Evolutionary conservation across 2,888 invertebrate genomes (phyloP).

Genomic region (Trachelus tabidus): DNA sequence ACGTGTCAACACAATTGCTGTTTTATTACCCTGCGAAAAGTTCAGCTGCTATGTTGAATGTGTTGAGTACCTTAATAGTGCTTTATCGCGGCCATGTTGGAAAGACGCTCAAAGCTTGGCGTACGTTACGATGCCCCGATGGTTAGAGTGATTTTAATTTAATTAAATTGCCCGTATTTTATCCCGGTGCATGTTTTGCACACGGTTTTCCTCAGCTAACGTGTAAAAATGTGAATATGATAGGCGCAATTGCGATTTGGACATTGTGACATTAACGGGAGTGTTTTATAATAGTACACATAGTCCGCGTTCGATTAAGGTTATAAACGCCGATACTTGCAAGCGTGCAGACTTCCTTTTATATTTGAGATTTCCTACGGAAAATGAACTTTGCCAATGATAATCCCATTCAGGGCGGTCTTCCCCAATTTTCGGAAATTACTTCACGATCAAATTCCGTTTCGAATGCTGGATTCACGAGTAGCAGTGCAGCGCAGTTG

Average conservation of each 20-base stretch:
- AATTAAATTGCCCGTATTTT: slow-evolving; percentile 29
- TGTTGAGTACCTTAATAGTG: slow-evolving; percentile 10
- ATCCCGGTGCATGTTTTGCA: slow-evolving; percentile 7
- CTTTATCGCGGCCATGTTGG: slow-evolving; percentile 43
- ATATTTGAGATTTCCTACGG: neutral
- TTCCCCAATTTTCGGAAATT: slow-evolving; percentile 61
- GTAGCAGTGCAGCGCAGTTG: slow-evolving; percentile 37
- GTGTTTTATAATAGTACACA: neutral
- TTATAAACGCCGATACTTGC: slow-evolving; percentile 25
- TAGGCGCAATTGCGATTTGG: neutral
- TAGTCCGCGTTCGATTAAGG: slow-evolving; percentile 25
- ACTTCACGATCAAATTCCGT: slow-evolving; percentile 44
- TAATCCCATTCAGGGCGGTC: slow-evolving; percentile 44
- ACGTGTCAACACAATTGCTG: neutral
- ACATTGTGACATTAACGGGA: neutral
- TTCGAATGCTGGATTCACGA: slow-evolving; percentile 40
- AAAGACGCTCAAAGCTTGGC: slow-evolving; percentile 42
- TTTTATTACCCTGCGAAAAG: neutral
- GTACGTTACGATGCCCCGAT: slow-evolving; percentile 39
- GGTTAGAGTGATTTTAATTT: slow-evolving; percentile 36
- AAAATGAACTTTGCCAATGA: slow-evolving; percentile 59
- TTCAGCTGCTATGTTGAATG: neutral
- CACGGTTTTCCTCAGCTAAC: neutral
- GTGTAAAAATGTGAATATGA: slow-evolving; percentile 24
- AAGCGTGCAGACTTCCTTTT: neutral